Conservation (phyloP, 2,113 vertebrate genomes). For the Channa maculata region DNA sequence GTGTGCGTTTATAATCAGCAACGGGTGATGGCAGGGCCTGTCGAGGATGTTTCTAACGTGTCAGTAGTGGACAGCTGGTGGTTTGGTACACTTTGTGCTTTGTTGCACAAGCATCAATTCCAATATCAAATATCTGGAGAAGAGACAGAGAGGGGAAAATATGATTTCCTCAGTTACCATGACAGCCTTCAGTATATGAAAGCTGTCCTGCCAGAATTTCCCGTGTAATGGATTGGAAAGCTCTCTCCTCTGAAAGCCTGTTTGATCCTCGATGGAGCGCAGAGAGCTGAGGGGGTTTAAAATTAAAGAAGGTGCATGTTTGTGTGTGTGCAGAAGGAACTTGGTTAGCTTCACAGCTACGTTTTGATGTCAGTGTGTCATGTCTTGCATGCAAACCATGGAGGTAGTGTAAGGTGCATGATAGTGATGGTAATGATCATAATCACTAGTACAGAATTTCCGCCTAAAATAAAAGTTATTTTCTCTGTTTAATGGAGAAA, state of each 20-base stretch:
- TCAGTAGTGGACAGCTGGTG: conserved; percentile 63
- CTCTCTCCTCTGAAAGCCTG: conserved; percentile 60
- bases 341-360: conserved; percentile 24
- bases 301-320: conserved; percentile 25
- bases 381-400: conserved; percentile 15
- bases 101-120: conserved; percentile 49
- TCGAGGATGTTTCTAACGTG: conserved; percentile 35
- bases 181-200: conserved; percentile 54
- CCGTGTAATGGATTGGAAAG: conserved; percentile 72
- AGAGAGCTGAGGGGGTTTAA: conserved; percentile 49
- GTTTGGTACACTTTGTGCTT: conserved; percentile 37
- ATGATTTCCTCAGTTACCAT: conserved; percentile 64
- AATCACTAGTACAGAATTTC: background rate
- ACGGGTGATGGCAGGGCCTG: conserved; percentile 10
- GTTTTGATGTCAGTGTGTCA: conserved; percentile 30
- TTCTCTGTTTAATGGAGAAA: background rate
- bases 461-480: background rate
- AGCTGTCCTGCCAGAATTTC: conserved; percentile 46
- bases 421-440: background rate
- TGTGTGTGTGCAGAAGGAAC: conserved; percentile 2
- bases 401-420: background rate
- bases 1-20: conserved; percentile 15
- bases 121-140: conserved; percentile 59
- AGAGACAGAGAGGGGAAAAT: conserved; percentile 31
- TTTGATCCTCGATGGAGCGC: conserved; percentile 64